Percentiles rank a stretch among this genome's conserved stretches.
Conservation (phyloP, 2,113 vertebrate genomes). For the Pygoscelis adeliae region DNA sequence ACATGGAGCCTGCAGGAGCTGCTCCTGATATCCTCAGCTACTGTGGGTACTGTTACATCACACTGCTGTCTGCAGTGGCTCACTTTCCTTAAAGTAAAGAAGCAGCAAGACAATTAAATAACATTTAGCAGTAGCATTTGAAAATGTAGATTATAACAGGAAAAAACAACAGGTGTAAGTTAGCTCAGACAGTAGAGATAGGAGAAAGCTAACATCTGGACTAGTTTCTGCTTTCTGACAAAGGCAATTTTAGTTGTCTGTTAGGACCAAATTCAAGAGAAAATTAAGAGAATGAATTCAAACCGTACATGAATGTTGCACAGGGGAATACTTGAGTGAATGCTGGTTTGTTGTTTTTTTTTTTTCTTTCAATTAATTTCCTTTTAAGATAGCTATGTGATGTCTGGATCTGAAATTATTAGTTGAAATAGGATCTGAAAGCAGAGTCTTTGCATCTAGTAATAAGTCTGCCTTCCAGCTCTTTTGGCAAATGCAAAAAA, state of each 20-base stretch:
- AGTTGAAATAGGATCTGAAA: constrained; percentile 50
- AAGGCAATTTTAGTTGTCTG: not conserved
- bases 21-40: not conserved
- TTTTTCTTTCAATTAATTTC: constrained; percentile 37
- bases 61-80: not conserved
- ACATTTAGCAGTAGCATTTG: not conserved
- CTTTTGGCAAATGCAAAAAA: constrained; percentile 19
- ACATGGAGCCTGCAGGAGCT: not conserved
- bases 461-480: constrained; percentile 26
- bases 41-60: not conserved
- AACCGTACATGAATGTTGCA: not conserved
- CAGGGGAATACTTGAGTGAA: not conserved
- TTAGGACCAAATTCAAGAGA: not conserved
- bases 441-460: not conserved
- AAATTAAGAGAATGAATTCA: constrained; percentile 6
- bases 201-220: not conserved
- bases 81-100: not conserved
- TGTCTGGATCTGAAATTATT: constrained; percentile 38
- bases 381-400: constrained; percentile 32
- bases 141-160: not conserved
- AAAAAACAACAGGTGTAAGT: not conserved
- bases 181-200: not conserved
- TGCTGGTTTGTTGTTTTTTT: not conserved
- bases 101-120: not conserved
- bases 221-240: not conserved